These are phyloP conservation scores for Leucoma salicis DNA, from an alignment of 2,888 invertebrate species.

Conservation along the genomic window DNA sequence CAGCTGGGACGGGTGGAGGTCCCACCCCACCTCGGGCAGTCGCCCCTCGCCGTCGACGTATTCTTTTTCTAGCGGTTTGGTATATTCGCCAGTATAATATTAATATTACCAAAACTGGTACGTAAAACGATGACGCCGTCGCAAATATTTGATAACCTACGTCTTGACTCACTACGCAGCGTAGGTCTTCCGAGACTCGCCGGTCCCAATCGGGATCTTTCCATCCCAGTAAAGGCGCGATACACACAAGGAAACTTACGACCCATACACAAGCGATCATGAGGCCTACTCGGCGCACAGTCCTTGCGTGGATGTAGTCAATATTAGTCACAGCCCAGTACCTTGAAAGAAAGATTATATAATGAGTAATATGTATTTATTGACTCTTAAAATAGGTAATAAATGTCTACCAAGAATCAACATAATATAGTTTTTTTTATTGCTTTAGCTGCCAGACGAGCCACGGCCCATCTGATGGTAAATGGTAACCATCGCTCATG, in stretches of 20 bases:
- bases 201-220: conserved; percentile 84
- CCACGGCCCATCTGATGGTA: too few species aligned
- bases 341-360: conserved; percentile 76
- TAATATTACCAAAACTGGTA: conserved; percentile 93
- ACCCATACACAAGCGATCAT: conserved; percentile 94
- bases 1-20: conserved; percentile 76
- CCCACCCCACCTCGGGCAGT: conserved; percentile 74
- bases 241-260: conserved; percentile 91
- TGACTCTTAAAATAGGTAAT: too few species aligned
- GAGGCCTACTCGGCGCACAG: conserved; percentile 87
- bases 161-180: conserved; percentile 92
- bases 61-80: conserved; percentile 93
- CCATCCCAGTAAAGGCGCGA: conserved; percentile 94
- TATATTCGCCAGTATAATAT: conserved; percentile 95
- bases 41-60: conserved; percentile 86
- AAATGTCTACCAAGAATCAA: too few species aligned
- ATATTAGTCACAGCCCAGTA: conserved; percentile 96
- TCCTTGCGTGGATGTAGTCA: conserved; percentile 93
- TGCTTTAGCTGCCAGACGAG: too few species aligned
- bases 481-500: too few species aligned
- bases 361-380: too few species aligned
- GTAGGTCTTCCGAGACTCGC: conserved; percentile 83
- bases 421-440: too few species aligned
- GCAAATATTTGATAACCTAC: conserved; percentile 93
- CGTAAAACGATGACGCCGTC: conserved; percentile 94